These are phyloP conservation scores for Apodemia duryi DNA, from an alignment of 2,888 invertebrate genomes.

Conservation along the genomic window DNA sequence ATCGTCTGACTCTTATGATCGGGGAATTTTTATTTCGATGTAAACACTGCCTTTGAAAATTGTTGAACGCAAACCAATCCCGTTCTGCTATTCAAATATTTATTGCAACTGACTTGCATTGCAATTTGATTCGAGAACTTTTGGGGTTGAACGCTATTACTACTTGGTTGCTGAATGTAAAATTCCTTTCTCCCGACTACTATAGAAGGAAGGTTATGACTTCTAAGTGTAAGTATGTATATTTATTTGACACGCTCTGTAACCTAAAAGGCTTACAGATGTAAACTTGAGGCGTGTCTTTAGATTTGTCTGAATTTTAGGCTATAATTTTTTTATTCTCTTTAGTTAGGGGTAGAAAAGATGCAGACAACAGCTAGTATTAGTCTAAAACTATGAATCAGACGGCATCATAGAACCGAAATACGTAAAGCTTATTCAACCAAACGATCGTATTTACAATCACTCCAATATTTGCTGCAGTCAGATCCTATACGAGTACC, in stretches of 20 bases:
- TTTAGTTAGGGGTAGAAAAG: too few relatives aligned
- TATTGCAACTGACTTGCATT: slow-evolving; percentile 60
- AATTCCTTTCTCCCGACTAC: too few relatives aligned
- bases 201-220: background rate
- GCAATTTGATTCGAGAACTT: slow-evolving; percentile 59
- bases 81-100: slow-evolving; percentile 76
- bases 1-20: slow-evolving; percentile 35
- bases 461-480: slow-evolving; percentile 55
- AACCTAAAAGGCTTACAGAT: too few relatives aligned
- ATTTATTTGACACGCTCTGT: too few relatives aligned
- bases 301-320: too few relatives aligned
- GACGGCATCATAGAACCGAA: background rate
- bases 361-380: background rate
- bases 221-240: too few relatives aligned
- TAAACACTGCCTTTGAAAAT: slow-evolving; percentile 61
- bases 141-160: slow-evolving; percentile 36
- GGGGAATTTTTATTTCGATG: slow-evolving; percentile 57
- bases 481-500: slow-evolving; percentile 36
- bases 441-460: slow-evolving; percentile 41
- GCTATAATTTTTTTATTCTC: too few relatives aligned
- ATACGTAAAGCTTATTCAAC: slow-evolving; percentile 26
- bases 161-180: background rate
- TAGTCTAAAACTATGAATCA: slow-evolving; percentile 2
- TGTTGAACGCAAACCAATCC: slow-evolving; percentile 70
- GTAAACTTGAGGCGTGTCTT: too few relatives aligned